Evolutionary conservation across 2,797 vertebrate species (phyloP).

Genomic region (Nyctibius grandis): DNA sequence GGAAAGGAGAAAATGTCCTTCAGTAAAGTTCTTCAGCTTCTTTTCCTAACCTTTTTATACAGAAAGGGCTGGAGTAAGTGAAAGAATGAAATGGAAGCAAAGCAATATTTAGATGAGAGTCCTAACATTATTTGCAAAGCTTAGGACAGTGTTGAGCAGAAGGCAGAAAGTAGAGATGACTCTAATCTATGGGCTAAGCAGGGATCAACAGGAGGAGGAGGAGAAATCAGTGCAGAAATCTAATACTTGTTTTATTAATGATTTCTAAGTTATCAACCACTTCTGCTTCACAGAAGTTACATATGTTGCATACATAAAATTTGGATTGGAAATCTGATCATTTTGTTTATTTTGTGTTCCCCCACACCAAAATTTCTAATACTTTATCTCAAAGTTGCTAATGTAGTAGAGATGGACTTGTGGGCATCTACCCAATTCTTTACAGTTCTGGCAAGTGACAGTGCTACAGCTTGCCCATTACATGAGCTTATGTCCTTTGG

Average conservation of each 20-base stretch:
- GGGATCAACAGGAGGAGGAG: background rate
- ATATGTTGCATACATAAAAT: background rate
- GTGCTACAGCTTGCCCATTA: background rate
- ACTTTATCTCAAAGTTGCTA: background rate
- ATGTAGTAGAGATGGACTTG: background rate
- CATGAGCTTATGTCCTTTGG: background rate
- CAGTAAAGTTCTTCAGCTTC: background rate
- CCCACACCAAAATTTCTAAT: background rate
- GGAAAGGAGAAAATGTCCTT: background rate
- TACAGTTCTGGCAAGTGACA: background rate
- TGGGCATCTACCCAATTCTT: background rate
- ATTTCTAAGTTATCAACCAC: background rate
- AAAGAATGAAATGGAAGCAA: background rate
- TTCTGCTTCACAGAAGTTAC: background rate
- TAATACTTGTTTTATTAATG: background rate
- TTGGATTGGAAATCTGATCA: background rate
- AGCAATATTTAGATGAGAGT: background rate
- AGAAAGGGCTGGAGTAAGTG: background rate
- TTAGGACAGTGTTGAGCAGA: background rate
- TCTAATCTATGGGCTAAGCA: background rate
- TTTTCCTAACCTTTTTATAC: background rate
- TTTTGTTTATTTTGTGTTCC: background rate
- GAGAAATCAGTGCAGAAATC: background rate
- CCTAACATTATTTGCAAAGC: background rate
- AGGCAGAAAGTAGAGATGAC: background rate